Base-by-base conservation (phyloP, 2,888 invertebrate species). In the Periphyllus acericola region DNA sequence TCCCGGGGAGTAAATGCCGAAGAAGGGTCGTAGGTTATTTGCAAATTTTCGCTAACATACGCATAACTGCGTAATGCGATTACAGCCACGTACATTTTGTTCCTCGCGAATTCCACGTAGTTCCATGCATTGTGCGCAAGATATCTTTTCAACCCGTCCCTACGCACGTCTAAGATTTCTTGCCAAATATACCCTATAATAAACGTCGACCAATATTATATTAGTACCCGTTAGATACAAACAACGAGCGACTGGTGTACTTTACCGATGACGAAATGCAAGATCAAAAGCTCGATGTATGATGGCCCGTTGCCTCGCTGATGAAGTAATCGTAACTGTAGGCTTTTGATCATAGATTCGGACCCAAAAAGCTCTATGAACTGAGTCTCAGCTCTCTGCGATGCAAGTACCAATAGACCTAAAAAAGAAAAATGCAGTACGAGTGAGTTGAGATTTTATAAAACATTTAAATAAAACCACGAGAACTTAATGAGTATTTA, bases 331-430 rank as follows among this genome's bases (percentile, higher is more conserved):
- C 94, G 94, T 90, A 95, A 94, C 89, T 93, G 93, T 89, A 95
- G 91, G 46, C 93, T 92, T 89, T 93, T 92, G 89, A 93, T 94
- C 94, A 95, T 95, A 90, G 93, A 93, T 83, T 95, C 95, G 0
- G 94, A 94, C 2, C 96, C 96, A 90, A 97, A 94, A 89, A 95
- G 91, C 90, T 95, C 94, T 88, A 96, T 93, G 4, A 95, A 92
- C 90, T 95, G 94, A 80, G 95, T 95, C 91, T 97, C 97, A 32
- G 96, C 96, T 90, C 98, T 93, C 93, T 98, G 97, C 0, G 98
- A 98, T 21, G 98, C 98, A 92, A 98, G 93, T 91, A 98, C 97
- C 89, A 99, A 92, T 89, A 98, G 93, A 91, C 97, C 98, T 98
- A 92, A 40, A 90, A 92, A 90, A 89, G 80, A 17, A 89, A 85